Evolutionary conservation across 2,113 vertebrate species (phyloP), one percentile per base, ranked within the genome.

Genomic region (Pitta sordida): DNA sequence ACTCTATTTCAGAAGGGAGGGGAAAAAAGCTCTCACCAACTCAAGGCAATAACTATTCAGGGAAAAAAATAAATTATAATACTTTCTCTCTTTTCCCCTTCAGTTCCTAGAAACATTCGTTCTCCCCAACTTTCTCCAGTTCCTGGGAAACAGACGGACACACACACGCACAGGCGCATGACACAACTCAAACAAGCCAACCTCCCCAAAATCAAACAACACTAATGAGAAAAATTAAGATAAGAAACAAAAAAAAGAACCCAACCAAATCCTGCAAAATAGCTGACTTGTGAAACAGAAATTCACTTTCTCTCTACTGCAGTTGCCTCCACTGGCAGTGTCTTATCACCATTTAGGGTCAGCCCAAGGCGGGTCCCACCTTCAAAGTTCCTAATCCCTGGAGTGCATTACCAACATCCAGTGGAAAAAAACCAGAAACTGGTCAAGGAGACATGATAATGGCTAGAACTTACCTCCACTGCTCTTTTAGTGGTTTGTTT

Each of bases 231-330:
- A 13, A 56, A 64, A 49, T 13, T 34, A 70, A 79, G 20, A 20
- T 46, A 46, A 36, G 13, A 44, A 77, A 10, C 17, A 36, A 49
- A 2, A 6, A 30, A n/a, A 15, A 2, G 15, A 24, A 26, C 5
- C 3, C 30, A 23, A 58, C 18, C 39, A 77, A 24, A 1, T 1
- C 16, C 8, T 1, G 1, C 0, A 41, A 41, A 71, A 37, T 1
- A 68, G 30, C 16, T 73, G 41, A 69, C 39, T 56, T 29, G 13
- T 7, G 2, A 1, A 86, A 20, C 2, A 60, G 53, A 81, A 91
- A 46, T n/a, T 32, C 17, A 32, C 13, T 34, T 85, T 67, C 16
- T 21, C 30, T 62, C 18, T 51, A 32, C 46, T 77, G 68, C n/a
- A 30, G 9, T 6, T 2, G 0, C 9, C 58, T 37, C 29, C 64